Conservation (phyloP, 2,113 vertebrate species). For the Guaruba guarouba region DNA sequence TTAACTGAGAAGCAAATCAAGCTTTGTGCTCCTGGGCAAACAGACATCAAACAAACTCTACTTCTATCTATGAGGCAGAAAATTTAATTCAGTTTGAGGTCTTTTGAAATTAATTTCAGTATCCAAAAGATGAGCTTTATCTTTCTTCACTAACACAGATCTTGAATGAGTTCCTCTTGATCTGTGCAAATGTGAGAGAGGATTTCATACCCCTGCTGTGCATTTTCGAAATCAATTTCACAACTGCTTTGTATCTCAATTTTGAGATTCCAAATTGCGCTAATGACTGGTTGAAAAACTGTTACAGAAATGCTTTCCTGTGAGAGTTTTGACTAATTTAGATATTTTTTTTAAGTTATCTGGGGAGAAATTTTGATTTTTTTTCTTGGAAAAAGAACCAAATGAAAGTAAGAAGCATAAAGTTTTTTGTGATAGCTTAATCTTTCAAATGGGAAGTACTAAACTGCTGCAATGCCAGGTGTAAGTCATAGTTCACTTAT, state of each 20-base stretch:
- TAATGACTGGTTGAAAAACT: neutral
- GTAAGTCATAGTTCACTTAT: neutral
- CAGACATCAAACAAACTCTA: neutral
- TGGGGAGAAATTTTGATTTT: neutral
- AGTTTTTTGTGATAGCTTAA: neutral
- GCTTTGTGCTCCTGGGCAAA: neutral
- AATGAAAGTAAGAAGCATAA: neutral
- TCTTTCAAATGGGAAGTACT: neutral
- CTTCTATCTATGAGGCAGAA: neutral
- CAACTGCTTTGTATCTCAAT: neutral
- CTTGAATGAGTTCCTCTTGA: neutral
- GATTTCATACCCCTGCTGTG: neutral
- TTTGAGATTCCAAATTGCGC: neutral
- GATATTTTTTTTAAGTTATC: neutral
- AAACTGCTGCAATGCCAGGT: neutral
- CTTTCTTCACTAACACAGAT: neutral
- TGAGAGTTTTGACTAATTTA: neutral
- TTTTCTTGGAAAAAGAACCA: neutral
- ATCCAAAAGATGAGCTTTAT: neutral
- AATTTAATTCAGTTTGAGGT: neutral
- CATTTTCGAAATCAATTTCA: neutral
- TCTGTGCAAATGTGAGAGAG: neutral
- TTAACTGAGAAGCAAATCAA: neutral
- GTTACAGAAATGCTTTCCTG: neutral
- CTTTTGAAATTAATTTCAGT: neutral